Evolutionary conservation across 2,113 vertebrate species (phyloP), one percentile per base, ranked within the genome.

Genomic region (Epinephelus moara): DNA sequence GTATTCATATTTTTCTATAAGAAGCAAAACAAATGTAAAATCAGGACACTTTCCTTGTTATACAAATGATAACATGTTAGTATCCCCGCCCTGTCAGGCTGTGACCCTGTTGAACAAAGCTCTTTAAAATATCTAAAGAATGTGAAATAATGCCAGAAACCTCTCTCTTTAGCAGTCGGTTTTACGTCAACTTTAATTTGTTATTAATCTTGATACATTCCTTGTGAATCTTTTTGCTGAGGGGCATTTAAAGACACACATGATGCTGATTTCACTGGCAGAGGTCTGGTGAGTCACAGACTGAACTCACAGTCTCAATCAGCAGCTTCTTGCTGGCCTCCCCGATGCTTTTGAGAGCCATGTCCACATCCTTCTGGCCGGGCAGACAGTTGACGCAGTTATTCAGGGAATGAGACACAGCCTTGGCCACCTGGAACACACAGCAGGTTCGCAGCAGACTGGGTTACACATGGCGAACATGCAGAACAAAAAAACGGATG

Each of bases 361-460:
- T 96, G 63, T 99, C 98, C 66, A 99, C 98, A 80, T 99, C 98
- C 92, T 99, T 99, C 93, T 99, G 98, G 18, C 98, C 98, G 14
- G 98, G 98, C 63, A 99, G 96, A 91, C 98, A 99, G 91, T 99
- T 99, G 81, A 99, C 98, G 0, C 98, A 99, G 95, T 97, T 99
- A 88, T 99, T 99, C 87, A 99, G 90, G 2, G 98, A 99, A 81
- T 99, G 98, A 15, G 98, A 99, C 30, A 99, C 98, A 0, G 98
- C 97, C 92, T 99, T 99, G 56, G 98, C 98, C 89, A 99, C 98
- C 98, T 99, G 82, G 53, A 91, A 88, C 13, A 78, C 62, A 81
- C 52, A 84, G 59, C 40, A 69, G 53, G 71, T 64, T 59, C 21
- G 70, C n/a, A 40, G 40, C 3, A 49, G 42, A n/a, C 37, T 45